phyloP scores from a whole-genome alignment of 2,797 vertebrate species.

The Dendrocincla fuliginosa region DNA sequence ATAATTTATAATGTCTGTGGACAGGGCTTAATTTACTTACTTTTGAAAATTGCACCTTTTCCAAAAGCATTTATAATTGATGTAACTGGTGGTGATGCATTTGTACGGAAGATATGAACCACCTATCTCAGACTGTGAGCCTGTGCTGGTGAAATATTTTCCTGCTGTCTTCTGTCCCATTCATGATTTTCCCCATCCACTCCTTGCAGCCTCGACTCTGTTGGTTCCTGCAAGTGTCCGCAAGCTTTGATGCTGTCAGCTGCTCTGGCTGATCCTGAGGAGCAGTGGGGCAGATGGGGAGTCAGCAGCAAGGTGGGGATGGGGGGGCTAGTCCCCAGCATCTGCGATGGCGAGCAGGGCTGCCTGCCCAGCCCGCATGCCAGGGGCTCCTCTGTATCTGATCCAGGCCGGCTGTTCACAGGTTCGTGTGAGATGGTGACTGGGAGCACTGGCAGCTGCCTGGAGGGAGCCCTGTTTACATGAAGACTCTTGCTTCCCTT shows the following conservation, averaged over 20 bases:
- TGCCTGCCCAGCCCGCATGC: neutral
- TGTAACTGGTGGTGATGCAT: fast-evolving
- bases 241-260: neutral
- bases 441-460: neutral
- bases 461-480: neutral
- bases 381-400: neutral
- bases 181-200: neutral
- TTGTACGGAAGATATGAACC: neutral
- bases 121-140: fast-evolving
- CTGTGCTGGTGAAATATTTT: neutral
- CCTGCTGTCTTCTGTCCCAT: neutral
- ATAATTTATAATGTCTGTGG: neutral
- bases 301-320: neutral
- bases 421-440: neutral
- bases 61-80: neutral
- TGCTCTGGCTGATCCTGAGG: fast-evolving
- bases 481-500: neutral
- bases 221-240: neutral
- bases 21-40: neutral
- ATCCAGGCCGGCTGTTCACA: neutral
- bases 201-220: neutral
- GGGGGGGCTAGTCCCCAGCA: neutral
- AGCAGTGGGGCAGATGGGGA: fast-evolving
- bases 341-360: fast-evolving
- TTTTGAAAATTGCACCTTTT: neutral